These are phyloP conservation scores for Pilophorus perplexus DNA, from an alignment of 2,888 invertebrate species.

Conservation along the genomic window DNA sequence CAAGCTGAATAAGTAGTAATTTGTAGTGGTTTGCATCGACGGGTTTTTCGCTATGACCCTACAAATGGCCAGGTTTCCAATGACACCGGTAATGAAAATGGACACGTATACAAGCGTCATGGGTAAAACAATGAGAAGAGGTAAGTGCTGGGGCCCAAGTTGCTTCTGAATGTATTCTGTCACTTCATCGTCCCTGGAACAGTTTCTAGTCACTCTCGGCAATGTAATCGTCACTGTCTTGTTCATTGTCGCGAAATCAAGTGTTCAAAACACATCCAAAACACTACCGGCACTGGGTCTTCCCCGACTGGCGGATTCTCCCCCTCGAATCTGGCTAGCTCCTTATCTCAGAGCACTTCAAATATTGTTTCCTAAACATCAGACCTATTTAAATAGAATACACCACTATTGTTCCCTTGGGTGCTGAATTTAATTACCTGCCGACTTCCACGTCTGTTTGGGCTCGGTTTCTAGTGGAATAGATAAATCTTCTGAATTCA, in stretches of 20 bases:
- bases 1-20: constrained; percentile 86
- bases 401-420: constrained; percentile 21
- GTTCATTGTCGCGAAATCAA: not conserved
- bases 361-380: constrained; percentile 35
- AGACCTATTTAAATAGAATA: constrained; percentile 37
- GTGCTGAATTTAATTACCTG: constrained; percentile 17
- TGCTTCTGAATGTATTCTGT: constrained; percentile 60
- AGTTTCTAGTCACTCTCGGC: constrained; percentile 7
- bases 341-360: constrained; percentile 31
- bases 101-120: constrained; percentile 68
- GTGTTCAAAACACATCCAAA: constrained; percentile 3
- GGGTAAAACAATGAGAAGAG: constrained; percentile 56
- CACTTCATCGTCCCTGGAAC: constrained; percentile 50
- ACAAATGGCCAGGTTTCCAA: constrained; percentile 82
- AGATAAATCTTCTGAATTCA: too few relatives aligned
- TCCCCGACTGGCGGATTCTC: constrained; percentile 20
- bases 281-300: constrained; percentile 2
- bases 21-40: constrained; percentile 85
- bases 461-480: too few relatives aligned
- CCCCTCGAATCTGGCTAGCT: constrained; percentile 5
- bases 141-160: constrained; percentile 64
- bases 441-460: too few relatives aligned
- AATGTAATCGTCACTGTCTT: not conserved
- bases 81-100: constrained; percentile 78
- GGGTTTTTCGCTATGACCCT: constrained; percentile 77